Conservation (phyloP, 1,140 invertebrate genomes). For the Lasaia peninsularis region DNA sequence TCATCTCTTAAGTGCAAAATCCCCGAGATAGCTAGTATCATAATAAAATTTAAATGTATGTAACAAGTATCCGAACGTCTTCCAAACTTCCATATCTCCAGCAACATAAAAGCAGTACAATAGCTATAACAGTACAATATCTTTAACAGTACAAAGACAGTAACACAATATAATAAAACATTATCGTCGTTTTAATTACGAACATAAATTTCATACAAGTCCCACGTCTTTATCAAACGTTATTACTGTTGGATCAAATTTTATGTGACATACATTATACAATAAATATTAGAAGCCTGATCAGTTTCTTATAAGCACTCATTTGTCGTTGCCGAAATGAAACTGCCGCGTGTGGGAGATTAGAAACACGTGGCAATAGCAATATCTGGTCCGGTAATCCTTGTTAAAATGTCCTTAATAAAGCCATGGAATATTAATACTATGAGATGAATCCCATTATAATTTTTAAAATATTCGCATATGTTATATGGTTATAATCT, state of each 20-base stretch:
- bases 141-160: not conserved
- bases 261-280: conserved; percentile 53
- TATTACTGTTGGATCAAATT: conserved; percentile 57
- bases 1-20: too few relatives aligned
- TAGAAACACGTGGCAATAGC: conserved; percentile 40
- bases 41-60: too few relatives aligned
- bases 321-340: conserved; percentile 64
- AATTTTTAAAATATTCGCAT: not conserved
- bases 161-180: conserved; percentile 7
- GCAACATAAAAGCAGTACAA: too few relatives aligned
- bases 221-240: conserved; percentile 28
- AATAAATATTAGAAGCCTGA: conserved; percentile 66
- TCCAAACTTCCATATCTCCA: too few relatives aligned
- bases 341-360: conserved; percentile 61
- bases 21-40: too few relatives aligned
- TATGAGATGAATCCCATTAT: conserved; percentile 9
- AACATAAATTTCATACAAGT: conserved; percentile 37
- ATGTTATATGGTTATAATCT: not conserved
- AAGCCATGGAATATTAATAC: conserved; percentile 32
- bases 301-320: conserved; percentile 57
- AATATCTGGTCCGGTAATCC: conserved; percentile 29
- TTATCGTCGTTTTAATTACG: conserved; percentile 38
- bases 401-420: conserved; percentile 1
- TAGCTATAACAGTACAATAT: too few relatives aligned
- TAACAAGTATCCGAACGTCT: too few relatives aligned